Evolutionary conservation across 2,888 invertebrate species (phyloP), one percentile per base, ranked within the genome.

Genomic region (Orchestes rusci): DNA sequence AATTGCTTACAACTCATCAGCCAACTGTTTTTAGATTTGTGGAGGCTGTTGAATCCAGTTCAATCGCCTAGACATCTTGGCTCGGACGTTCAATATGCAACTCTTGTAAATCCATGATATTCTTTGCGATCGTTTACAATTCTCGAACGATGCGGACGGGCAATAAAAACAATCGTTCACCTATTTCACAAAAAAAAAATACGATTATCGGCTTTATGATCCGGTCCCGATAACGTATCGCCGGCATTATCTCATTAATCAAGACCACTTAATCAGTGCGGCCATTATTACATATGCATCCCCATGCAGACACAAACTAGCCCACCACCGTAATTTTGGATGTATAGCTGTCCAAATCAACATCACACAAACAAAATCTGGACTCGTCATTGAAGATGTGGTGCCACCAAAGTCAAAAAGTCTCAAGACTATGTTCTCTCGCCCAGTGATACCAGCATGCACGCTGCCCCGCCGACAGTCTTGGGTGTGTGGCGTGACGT

Each of bases 111-210:
- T 3, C 29, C 30, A 30, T 39, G 39, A 18, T 16, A 10, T 39
- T 39, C 50, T 51, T 56, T 55, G 12, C 8, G 2, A 7, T 37
- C 37, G 5, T 20, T 37, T n/a, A 37, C 37, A 23, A 37, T 37
- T 20, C 23, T n/a, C 15, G 15, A 15, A 3, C 37, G 13, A 16
- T 37, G 37, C 3, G 27, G 28, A 27, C 37, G 37, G n/a, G 27
- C 12, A 15, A 13, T 37, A 37, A 37, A 37, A 37, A 23, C 7
- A 37, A 37, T 15, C 15, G 15, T 23, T 23, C 16, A 13, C 28
- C 37, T 12, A 37, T 37, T 27, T 13, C 28, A 37, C 27, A 16
- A 3, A 12, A 3, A 27, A 35, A 20, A 16, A 28, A 16, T 12
- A 37, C 37, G 27, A 37, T 27, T 27, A 37, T 35, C 13, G 35